Evolutionary conservation across 2,113 vertebrate species (phyloP), one percentile per base, ranked within the genome.

Genomic region (Eidolon helvum): DNA sequence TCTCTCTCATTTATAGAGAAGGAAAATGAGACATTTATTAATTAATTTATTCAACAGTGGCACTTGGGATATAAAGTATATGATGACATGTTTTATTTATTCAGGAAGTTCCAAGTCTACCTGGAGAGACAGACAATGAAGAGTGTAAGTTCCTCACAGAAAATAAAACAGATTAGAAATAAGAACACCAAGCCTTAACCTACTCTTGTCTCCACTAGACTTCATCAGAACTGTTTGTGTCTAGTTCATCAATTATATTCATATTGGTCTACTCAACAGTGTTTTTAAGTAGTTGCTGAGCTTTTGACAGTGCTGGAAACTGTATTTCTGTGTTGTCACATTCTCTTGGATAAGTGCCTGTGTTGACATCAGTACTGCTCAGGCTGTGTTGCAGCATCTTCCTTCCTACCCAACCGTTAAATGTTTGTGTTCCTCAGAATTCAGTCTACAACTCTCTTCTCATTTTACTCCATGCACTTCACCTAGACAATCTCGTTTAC

Each of bases 151-250:
- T 80, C 45, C 55, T 57, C 43, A 38, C 14, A 75, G 57, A 69
- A 90, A 77, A 77, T 55, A 66, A 87, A 94, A 92, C 10, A 40
- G 11, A 28, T 72, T 24, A 82, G 30, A 89, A 43, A 40, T 22
- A 75, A 95, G 59, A 77, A 48, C 68, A 57, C 19, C 6, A 92
- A 74, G 14, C 5, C 9, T 57, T 33, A 87, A 69, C 4, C 10
- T 7, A 48, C 0, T 0, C 10, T 19, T 24, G 0, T 83, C 21
- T 22, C 14, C 1, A 71, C 14, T 19, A 90, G 2, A 59, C 16
- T 35, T 63, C 59, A 80, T 30, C 8, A n/a, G 40, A 82, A 48
- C 14, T 33, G 1, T 24, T 87, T 75, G n/a, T 26, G 1, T 77
- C 30, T 90, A 43, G 12, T n/a, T 80, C 16, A 30, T 75, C 28